Evolutionary conservation across 2,888 invertebrate genomes (phyloP).

Genomic region (Tineola bisselliella): DNA sequence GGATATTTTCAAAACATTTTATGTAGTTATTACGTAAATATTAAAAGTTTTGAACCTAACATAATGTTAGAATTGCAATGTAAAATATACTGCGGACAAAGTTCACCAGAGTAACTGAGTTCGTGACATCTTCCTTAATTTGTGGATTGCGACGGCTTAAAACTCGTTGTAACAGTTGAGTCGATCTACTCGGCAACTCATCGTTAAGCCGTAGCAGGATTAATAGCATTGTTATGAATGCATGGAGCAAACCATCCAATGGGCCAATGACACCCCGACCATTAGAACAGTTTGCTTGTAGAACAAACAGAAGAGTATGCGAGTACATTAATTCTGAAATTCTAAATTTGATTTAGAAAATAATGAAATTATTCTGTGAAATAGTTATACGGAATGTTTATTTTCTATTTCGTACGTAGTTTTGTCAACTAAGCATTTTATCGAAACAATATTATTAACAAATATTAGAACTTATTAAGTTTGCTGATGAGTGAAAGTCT

Average conservation of each 20-base stretch:
- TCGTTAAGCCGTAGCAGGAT: constrained; percentile 1
- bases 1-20: no score
- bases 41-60: no score
- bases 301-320: no score
- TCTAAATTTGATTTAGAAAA: no score
- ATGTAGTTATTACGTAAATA: no score
- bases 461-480: no score
- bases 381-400: no score
- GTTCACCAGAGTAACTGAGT: constrained; percentile 16
- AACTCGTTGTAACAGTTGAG: constrained; percentile 24
- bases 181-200: background rate
- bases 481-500: no score
- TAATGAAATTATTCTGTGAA: background rate
- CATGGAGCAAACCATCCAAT: constrained; percentile 12
- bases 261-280: constrained; percentile 12
- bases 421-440: no score
- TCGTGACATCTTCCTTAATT: constrained; percentile 34
- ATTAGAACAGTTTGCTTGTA: constrained; percentile 18
- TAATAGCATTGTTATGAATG: constrained; percentile 13
- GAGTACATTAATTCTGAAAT: no score
- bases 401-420: no score
- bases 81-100: background rate
- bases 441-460: no score
- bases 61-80: background rate
- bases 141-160: constrained; percentile 30